Percentiles rank a stretch among this genome's conserved stretches.
phyloP scores from a whole-genome alignment of 2,888 invertebrate genomes.

The Alloplasta piceator region DNA sequence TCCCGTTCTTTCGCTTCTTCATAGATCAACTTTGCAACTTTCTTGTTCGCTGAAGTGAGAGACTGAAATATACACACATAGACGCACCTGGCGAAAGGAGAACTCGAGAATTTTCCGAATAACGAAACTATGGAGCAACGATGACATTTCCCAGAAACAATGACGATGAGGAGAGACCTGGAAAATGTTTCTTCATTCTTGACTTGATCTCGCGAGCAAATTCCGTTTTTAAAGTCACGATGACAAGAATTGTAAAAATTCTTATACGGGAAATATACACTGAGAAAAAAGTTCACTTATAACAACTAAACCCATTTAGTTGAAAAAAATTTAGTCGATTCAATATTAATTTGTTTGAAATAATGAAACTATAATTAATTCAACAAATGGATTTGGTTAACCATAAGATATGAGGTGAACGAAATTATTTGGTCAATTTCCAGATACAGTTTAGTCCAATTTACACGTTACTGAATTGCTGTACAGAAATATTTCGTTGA shows the following conservation, averaged over 20 bases:
- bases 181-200: neutral
- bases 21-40: slow-evolving; percentile 53
- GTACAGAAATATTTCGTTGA: no score
- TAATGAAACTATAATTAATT: no score
- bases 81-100: neutral
- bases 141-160: neutral
- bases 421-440: no score
- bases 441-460: no score
- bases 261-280: neutral
- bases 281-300: no score
- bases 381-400: no score
- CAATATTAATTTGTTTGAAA: no score
- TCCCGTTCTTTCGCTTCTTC: slow-evolving; percentile 24
- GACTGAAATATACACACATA: neutral
- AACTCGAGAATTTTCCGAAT: slow-evolving; percentile 5
- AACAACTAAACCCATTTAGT: no score
- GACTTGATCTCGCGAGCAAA: neutral
- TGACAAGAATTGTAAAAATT: neutral
- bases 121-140: neutral
- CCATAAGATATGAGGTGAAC: no score
- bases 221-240: no score
- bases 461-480: no score
- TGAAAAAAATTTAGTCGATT: no score
- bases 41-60: slow-evolving; percentile 41
- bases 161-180: neutral